Conservation (phyloP, 2,797 vertebrate genomes). For the Corythornis leucogaster region DNA sequence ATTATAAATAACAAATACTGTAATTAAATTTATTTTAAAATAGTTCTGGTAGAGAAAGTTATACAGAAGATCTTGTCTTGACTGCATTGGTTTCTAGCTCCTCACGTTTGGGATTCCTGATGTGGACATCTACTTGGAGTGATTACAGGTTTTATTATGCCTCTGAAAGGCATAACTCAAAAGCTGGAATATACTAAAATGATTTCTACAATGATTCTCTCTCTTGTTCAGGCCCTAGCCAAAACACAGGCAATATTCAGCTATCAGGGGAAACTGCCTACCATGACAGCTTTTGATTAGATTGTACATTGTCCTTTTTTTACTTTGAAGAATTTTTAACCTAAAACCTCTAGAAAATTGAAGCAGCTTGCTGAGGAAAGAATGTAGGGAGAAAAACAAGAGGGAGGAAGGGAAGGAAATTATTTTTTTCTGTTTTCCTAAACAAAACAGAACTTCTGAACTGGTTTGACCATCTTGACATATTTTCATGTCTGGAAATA, state of each 20-base stretch:
- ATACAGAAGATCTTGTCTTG: not conserved
- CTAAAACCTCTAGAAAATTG: not conserved
- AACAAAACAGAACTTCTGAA: not conserved
- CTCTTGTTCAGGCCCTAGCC: not conserved
- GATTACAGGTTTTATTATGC: not conserved
- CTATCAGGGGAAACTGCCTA: not conserved
- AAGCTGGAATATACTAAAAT: not conserved
- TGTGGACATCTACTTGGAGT: not conserved
- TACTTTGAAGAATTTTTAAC: not conserved
- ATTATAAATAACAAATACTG: not conserved
- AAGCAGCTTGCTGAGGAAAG: not conserved
- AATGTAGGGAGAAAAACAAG: not conserved
- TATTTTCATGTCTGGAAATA: not conserved
- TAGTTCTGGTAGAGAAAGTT: not conserved
- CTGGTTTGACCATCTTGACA: not conserved
- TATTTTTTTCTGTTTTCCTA: not conserved
- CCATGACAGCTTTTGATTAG: not conserved
- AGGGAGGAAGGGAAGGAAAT: not conserved
- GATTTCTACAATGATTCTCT: not conserved
- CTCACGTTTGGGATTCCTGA: not conserved
- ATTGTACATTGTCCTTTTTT: not conserved
- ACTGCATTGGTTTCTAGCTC: not conserved
- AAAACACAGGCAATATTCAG: not conserved
- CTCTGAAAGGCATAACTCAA: not conserved
- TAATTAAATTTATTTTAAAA: not conserved